These are phyloP conservation scores for Perithous albicinctus DNA, from an alignment of 2,888 invertebrate genomes.

Conservation along the genomic window DNA sequence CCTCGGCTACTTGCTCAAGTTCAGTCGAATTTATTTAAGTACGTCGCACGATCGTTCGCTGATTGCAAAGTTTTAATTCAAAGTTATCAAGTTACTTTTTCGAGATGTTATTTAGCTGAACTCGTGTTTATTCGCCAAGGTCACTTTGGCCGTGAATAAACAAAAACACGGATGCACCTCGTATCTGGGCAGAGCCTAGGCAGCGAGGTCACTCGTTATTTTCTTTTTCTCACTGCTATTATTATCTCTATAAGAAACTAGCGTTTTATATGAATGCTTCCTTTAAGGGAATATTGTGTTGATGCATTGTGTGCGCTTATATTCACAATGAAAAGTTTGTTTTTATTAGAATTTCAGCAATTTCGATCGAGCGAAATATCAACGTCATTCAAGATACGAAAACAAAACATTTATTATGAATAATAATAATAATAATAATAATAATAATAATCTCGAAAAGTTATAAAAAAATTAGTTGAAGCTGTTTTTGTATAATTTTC, in stretches of 20 bases:
- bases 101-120: neutral
- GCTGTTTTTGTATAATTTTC: too few relatives aligned
- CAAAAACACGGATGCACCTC: slow-evolving; percentile 27
- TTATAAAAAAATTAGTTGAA: too few relatives aligned
- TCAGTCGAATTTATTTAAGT: neutral
- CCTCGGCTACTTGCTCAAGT: neutral
- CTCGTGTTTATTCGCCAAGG: slow-evolving; percentile 3
- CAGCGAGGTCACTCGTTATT: slow-evolving; percentile 7
- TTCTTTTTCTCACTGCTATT: neutral
- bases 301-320: too few relatives aligned
- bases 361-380: too few relatives aligned
- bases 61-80: neutral
- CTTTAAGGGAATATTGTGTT: neutral
- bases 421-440: too few relatives aligned
- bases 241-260: neutral
- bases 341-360: too few relatives aligned
- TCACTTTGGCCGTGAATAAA: neutral
- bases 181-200: neutral
- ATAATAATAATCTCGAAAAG: too few relatives aligned
- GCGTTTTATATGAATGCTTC: neutral
- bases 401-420: too few relatives aligned
- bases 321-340: too few relatives aligned
- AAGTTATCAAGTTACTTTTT: neutral
- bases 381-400: too few relatives aligned
- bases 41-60: neutral